Evolutionary conservation across 2,797 vertebrate species (phyloP).

Genomic region (Pygocentrus nattereri): DNA sequence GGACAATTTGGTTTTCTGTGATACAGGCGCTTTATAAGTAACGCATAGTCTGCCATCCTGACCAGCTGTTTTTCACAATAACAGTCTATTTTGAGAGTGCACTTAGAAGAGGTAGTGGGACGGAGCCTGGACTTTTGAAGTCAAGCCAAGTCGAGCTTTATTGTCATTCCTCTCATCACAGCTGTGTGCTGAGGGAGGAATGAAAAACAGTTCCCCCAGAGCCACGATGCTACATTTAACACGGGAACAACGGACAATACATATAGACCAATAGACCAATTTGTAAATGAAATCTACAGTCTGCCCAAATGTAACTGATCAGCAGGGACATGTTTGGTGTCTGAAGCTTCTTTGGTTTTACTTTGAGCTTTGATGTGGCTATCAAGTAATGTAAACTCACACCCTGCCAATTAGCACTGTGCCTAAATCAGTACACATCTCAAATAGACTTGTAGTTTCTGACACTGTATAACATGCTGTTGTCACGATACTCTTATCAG

Average conservation of each 20-base stretch:
- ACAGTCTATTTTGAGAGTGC: background rate
- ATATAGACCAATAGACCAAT: background rate
- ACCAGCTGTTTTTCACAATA: background rate
- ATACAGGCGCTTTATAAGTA: background rate
- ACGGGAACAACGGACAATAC: background rate
- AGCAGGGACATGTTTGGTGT: too few relatives aligned
- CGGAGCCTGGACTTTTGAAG: background rate
- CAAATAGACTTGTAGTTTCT: too few relatives aligned
- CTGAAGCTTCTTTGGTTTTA: too few relatives aligned
- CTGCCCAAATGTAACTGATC: too few relatives aligned
- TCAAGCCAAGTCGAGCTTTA: constrained; percentile 8
- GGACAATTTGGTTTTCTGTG: background rate
- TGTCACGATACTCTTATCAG: too few relatives aligned
- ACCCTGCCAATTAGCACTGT: too few relatives aligned
- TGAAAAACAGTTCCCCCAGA: background rate
- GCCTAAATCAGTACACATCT: too few relatives aligned
- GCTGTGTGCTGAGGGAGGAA: background rate
- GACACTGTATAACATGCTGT: too few relatives aligned
- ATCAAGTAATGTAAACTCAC: too few relatives aligned
- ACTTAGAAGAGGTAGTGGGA: constrained; percentile 1
- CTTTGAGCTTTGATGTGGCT: too few relatives aligned
- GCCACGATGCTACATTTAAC: background rate
- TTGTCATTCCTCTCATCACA: background rate
- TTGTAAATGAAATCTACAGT: too few relatives aligned
- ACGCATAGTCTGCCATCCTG: background rate